phyloP scores from a whole-genome alignment of 1,140 invertebrate species.

The Drosophila jambulina region DNA sequence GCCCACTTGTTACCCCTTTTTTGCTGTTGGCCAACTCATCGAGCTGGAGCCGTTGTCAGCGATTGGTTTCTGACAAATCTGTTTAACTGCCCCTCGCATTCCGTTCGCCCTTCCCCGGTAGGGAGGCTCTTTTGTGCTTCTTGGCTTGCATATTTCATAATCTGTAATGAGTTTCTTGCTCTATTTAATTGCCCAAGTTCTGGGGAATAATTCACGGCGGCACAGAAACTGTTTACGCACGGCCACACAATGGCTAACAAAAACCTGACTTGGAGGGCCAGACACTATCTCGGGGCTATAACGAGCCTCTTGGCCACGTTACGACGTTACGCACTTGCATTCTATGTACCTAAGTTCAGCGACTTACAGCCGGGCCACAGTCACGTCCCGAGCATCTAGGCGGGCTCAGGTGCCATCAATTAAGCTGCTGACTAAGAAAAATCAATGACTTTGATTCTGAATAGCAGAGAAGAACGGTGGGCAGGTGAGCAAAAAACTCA shows the following conservation, averaged over 20 bases:
- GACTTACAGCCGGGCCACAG: conserved; percentile 45
- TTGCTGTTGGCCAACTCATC: conserved; percentile 42
- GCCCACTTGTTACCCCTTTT: conserved; percentile 19
- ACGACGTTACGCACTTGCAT: conserved; percentile 54
- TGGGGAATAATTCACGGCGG: conserved; percentile 56
- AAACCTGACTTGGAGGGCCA: conserved; percentile 23
- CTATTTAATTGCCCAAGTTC: conserved; percentile 65
- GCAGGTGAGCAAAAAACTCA: conserved; percentile 54
- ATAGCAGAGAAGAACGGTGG: conserved; percentile 6
- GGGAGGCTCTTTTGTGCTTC: neutral
- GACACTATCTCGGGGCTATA: conserved; percentile 30
- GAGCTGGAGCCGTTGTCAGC: conserved; percentile 36
- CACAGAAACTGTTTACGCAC: conserved; percentile 49
- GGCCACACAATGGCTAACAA: conserved; percentile 29
- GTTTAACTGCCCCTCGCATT: conserved; percentile 36
- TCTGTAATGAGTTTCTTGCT: conserved; percentile 80
- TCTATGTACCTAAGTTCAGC: conserved; percentile 33
- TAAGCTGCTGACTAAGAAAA: conserved; percentile 51
- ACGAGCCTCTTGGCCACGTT: conserved; percentile 27
- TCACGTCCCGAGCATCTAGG: conserved; percentile 56
- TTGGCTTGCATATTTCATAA: conserved; percentile 64
- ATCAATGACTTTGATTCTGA: conserved; percentile 70
- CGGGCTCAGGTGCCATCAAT: conserved; percentile 46
- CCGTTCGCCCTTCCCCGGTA: too few species aligned
- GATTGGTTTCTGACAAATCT: conserved; percentile 52